Percentiles rank a stretch among this genome's conserved stretches.
Conservation (phyloP, 2,797 vertebrate species). For the Thalassophryne amazonica region DNA sequence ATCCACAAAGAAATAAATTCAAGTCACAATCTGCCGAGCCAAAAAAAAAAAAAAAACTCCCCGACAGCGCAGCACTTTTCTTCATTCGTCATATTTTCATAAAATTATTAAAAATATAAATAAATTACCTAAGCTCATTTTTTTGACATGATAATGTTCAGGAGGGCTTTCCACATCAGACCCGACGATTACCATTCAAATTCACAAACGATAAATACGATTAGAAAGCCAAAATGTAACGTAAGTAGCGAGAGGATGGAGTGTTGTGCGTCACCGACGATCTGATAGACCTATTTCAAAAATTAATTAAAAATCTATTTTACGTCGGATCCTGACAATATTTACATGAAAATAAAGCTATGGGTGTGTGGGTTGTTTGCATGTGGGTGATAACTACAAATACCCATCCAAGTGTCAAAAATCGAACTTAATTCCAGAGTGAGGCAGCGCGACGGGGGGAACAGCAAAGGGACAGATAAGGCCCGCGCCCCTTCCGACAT, state of each 20-base stretch:
- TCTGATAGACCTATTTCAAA: slow-evolving; percentile 75
- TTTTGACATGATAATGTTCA: slow-evolving; percentile 71
- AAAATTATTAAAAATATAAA: slow-evolving; percentile 97
- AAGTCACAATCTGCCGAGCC: slow-evolving; percentile 80
- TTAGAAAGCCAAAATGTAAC: slow-evolving; percentile 69
- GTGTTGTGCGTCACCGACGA: slow-evolving; percentile 68
- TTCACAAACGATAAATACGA: slow-evolving; percentile 8
- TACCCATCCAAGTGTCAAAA: slow-evolving; percentile 22
- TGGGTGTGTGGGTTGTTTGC: slow-evolving; percentile 53
- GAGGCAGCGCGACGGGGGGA: slow-evolving; percentile 43
- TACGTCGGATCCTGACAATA: slow-evolving; percentile 50
- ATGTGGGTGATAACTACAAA: slow-evolving; percentile 7
- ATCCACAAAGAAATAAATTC: slow-evolving; percentile 84
- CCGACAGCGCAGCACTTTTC: slow-evolving; percentile 76
- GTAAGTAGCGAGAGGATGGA: slow-evolving; percentile 46
- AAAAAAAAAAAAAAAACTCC: slow-evolving; percentile 67
- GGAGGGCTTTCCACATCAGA: slow-evolving; percentile 70
- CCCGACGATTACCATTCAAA: slow-evolving; percentile 84
- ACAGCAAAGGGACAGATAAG: slow-evolving; percentile 56
- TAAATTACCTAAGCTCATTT: slow-evolving; percentile 64
- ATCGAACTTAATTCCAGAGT: slow-evolving; percentile 70
- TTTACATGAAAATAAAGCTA: slow-evolving; percentile 82
- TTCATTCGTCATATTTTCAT: slow-evolving; percentile 95
- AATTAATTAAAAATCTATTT: slow-evolving; percentile 87
- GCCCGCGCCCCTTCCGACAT: slow-evolving; percentile 82